These are phyloP conservation scores for Leucopternis melanops DNA, from an alignment of 2,113 vertebrate species.

Conservation along the genomic window DNA sequence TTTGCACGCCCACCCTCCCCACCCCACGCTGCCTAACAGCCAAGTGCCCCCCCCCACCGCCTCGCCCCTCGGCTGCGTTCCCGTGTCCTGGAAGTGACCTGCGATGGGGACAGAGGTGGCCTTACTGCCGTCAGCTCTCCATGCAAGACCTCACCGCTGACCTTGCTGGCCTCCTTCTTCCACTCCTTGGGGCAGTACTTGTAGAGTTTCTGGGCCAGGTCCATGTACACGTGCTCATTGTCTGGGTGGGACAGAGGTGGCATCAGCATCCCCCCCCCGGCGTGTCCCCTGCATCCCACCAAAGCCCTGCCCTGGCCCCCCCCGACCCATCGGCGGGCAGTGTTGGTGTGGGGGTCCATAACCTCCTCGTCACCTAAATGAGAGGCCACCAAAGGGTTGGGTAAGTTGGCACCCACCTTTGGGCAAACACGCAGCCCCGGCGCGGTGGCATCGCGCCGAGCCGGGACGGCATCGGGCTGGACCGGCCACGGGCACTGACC, in stretches of 20 bases:
- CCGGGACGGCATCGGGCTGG: not conserved
- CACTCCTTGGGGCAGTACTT: conserved; percentile 99
- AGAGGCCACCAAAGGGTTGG: not conserved
- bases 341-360: too few relatives aligned
- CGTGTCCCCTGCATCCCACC: not conserved
- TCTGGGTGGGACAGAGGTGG: conserved; percentile 70
- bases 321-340: accelerated
- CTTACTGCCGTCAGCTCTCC: conserved; percentile 68
- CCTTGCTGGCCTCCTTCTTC: conserved; percentile 98
- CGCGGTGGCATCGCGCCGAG: accelerated
- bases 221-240: conserved; percentile 99
- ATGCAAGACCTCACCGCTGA: conserved; percentile 75
- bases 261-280: not conserved
- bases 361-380: accelerated
- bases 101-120: conserved; percentile 48
- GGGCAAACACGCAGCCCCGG: accelerated
- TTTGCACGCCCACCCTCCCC: not conserved
- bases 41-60: not conserved
- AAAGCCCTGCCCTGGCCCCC: not conserved
- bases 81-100: conserved; percentile 53
- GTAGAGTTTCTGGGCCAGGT: conserved; percentile 93
- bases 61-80: not conserved
- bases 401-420: not conserved
- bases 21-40: not conserved
- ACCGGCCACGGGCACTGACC: not conserved